A percentile compares a stretch with the other conserved stretches of the same genome.
Evolutionary conservation across 2,888 invertebrate species (phyloP).

Genomic region (Patella ulyssiponensis): DNA sequence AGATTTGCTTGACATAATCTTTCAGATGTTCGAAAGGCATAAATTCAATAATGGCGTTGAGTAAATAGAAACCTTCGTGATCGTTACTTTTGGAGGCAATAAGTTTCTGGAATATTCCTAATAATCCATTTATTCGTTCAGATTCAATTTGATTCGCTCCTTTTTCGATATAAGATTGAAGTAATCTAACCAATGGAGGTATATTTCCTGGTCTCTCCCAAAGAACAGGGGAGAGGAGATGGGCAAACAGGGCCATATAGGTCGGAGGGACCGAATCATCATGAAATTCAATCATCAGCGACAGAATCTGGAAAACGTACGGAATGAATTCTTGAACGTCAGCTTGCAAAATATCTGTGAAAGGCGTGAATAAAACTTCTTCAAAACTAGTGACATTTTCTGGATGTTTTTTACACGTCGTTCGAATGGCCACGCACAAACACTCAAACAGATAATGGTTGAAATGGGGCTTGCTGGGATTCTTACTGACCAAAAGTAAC

Average conservation of each 20-base stretch:
- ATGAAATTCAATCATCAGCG: slow-evolving; percentile 84
- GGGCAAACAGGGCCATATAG: slow-evolving; percentile 92
- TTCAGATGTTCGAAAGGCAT: slow-evolving; percentile 83
- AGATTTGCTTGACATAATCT: slow-evolving; percentile 87
- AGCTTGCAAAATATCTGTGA: slow-evolving; percentile 93
- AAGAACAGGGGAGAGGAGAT: slow-evolving; percentile 88
- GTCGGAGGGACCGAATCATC: slow-evolving; percentile 78
- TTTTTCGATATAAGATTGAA: slow-evolving; percentile 87
- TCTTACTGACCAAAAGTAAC: slow-evolving; percentile 85
- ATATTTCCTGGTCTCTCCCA: slow-evolving; percentile 97
- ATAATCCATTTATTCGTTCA: slow-evolving; percentile 74
- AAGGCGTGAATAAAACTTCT: slow-evolving; percentile 92
- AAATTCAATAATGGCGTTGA: slow-evolving; percentile 87
- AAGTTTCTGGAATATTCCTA: slow-evolving; percentile 97
- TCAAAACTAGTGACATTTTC: slow-evolving; percentile 89
- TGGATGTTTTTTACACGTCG: slow-evolving; percentile 86
- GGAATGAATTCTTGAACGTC: slow-evolving; percentile 98
- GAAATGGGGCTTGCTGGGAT: slow-evolving; percentile 95
- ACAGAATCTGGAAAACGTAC: slow-evolving; percentile 97
- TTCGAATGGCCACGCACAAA: slow-evolving; percentile 80
- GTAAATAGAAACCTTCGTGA: slow-evolving; percentile 93
- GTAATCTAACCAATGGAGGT: slow-evolving; percentile 90
- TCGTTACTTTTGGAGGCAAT: slow-evolving; percentile 95
- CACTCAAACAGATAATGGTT: slow-evolving; percentile 99
- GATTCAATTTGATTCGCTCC: slow-evolving; percentile 79